Evolutionary conservation across 2,888 invertebrate genomes (phyloP), one percentile per base, ranked within the genome.

Genomic region (Tinea trinotella): DNA sequence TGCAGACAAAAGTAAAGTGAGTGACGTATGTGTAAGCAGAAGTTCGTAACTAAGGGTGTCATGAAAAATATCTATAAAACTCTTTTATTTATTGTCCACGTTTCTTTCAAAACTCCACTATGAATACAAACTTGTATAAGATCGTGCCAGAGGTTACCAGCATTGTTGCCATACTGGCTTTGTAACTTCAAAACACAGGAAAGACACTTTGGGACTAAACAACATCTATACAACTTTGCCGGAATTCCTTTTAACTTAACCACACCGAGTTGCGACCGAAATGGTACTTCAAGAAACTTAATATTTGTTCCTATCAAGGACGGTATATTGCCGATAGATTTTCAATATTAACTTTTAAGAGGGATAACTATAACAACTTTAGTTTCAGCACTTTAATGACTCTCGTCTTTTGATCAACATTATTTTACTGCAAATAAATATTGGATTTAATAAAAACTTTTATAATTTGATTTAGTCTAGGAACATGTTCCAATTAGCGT

Each of bases 101-200:
- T 40, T 40, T 15, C 40, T 12, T 40, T 40, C 13, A 40, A 24
- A 40, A 40, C 40, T 40, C 12, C 15, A 40, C 40, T 15, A 40
- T 15, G 40, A 40, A 40, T 40, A 40, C 13, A 40, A 40, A 40
- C 40, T 40, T 40, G 12, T n/a, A 6, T 12, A 40, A 40, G 13
- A 40, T 40, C 15, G 40, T 40, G 40, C 40, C 40, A 40, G 15
- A 40, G 40, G 40, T 40, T 40, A 40, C 12, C 36, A 35, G 49
- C 54, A 36, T 54, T 50, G 54, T 50, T 19, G 46, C 30, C 30
- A 40, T 53, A 20, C 13, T 40, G n/a, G 40, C 40, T 40, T 40
- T 30, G 15, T 17, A 55, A 55, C 55, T 55, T 55, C 40, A 50
- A 52, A 55, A 52, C 44, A 44, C 52, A 40, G 55, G 52, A 52